phyloP scores from a whole-genome alignment of 2,888 invertebrate genomes.

The Scelioninae gen. 1 region DNA sequence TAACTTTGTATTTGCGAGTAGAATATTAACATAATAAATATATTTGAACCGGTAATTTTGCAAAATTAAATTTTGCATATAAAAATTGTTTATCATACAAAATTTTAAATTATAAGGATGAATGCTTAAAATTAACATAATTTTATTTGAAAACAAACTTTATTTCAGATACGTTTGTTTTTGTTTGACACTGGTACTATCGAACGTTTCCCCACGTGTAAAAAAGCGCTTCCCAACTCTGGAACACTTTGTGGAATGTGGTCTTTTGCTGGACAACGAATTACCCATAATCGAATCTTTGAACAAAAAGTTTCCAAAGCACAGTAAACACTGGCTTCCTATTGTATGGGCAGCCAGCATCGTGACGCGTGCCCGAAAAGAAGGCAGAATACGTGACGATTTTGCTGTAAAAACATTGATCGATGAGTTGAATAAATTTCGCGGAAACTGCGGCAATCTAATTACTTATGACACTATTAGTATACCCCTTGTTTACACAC shows the following conservation, averaged over 20 bases:
- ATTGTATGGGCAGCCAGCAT: slow-evolving; percentile 97
- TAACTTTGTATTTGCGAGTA: neutral
- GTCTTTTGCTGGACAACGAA: slow-evolving; percentile 92
- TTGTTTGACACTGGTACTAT: slow-evolving; percentile 93
- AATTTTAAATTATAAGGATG: no score
- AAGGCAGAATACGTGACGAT: slow-evolving; percentile 94
- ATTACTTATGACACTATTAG: slow-evolving; percentile 86
- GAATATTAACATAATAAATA: neutral
- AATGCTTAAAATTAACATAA: no score
- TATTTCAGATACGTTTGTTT: slow-evolving; percentile 87
- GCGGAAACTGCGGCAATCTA: slow-evolving; percentile 85
- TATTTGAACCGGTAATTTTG: neutral
- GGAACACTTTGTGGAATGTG: slow-evolving; percentile 92
- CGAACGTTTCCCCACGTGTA: slow-evolving; percentile 93
- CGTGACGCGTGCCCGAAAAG: slow-evolving; percentile 94
- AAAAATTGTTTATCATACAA: no score
- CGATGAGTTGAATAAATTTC: slow-evolving; percentile 87
- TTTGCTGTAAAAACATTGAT: slow-evolving; percentile 95
- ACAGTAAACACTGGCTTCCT: slow-evolving; percentile 95
- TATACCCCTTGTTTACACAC: slow-evolving; percentile 86
- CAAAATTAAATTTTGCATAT: neutral
- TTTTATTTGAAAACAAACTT: no score
- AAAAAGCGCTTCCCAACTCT: slow-evolving; percentile 91
- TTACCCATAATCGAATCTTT: slow-evolving; percentile 91
- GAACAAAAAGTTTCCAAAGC: slow-evolving; percentile 92